phyloP scores from a whole-genome alignment of 2,797 vertebrate species.

The Danio kyathit region DNA sequence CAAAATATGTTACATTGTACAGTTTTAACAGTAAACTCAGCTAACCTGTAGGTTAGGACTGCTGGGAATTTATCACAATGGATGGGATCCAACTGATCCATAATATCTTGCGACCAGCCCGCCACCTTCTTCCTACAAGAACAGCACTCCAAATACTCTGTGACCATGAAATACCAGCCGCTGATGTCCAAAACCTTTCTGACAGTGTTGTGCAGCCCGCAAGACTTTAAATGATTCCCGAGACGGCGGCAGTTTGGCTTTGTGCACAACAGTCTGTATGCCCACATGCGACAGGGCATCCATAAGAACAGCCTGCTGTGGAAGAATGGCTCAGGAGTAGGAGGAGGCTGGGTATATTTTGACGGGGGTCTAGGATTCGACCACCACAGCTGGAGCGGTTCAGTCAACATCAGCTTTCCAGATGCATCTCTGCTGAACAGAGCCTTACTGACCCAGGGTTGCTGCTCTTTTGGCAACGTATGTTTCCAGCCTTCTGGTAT shows the following conservation, averaged over 20 bases:
- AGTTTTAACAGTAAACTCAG: background rate
- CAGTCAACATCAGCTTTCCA: conserved; percentile 18
- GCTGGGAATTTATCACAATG: conserved; percentile 35
- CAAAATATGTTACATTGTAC: too few relatives aligned
- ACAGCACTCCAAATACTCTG: conserved; percentile 37
- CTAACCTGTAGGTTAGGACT: conserved; percentile 30
- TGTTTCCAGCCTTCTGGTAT: conserved; percentile 45
- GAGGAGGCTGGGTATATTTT: conserved; percentile 2
- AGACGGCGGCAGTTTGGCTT: conserved; percentile 18
- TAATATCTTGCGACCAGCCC: conserved; percentile 40
- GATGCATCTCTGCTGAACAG: conserved; percentile 6
- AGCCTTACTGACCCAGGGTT: conserved; percentile 40
- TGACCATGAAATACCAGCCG: conserved; percentile 48
- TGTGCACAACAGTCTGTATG: conserved; percentile 10
- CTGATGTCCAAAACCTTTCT: conserved; percentile 18
- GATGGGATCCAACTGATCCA: conserved; percentile 36
- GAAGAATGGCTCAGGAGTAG: conserved; percentile 26
- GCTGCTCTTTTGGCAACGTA: conserved; percentile 29
- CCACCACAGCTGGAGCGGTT: conserved; percentile 38
- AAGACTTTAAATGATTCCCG: conserved; percentile 13
- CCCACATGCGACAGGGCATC: conserved; percentile 41
- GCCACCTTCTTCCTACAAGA: conserved; percentile 18
- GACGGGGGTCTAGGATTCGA: conserved; percentile 16
- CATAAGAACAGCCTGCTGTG: conserved; percentile 43
- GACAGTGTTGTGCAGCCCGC: conserved; percentile 21